Percentiles rank a stretch among this genome's conserved stretches.
Evolutionary conservation across 1,140 invertebrate species (phyloP).

Genomic region (Formica exsecta): DNA sequence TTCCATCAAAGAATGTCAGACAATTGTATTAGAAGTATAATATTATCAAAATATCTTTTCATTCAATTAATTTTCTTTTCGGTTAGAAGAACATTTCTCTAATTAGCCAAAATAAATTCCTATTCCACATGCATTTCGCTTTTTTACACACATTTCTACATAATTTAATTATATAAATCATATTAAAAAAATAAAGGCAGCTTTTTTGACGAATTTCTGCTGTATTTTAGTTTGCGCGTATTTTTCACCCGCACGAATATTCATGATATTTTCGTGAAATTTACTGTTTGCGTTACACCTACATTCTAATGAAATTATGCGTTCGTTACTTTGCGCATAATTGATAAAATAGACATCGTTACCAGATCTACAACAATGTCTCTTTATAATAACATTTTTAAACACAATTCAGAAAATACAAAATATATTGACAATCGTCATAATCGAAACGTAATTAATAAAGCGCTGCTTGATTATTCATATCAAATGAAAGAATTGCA

Average conservation of each 20-base stretch:
- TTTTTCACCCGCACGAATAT: constrained; percentile 5
- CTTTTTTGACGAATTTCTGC: constrained; percentile 20
- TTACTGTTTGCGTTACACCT: background rate
- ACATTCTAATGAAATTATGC: constrained; percentile 6
- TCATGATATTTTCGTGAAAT: background rate
- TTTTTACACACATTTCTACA: background rate
- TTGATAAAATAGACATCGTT: constrained; percentile 15
- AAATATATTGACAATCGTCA: background rate
- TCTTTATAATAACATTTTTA: background rate
- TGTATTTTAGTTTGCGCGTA: constrained; percentile 1
- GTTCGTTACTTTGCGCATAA: constrained; percentile 17
- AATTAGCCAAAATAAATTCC: constrained; percentile 19
- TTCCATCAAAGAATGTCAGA: constrained; percentile 6
- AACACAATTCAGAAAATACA: background rate
- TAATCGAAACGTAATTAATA: background rate
- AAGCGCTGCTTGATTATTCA: background rate
- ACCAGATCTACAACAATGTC: background rate
- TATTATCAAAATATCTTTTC: constrained; percentile 20
- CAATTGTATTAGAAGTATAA: background rate
- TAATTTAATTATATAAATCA: constrained; percentile 2
- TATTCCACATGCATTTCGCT: background rate
- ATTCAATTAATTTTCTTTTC: background rate
- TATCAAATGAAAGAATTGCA: background rate
- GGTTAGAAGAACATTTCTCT: background rate
- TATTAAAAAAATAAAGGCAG: background rate